A percentile compares a stretch with the other conserved stretches of the same genome.
Evolutionary conservation across 1,140 invertebrate species (phyloP).

Genomic region (Bombus soroeensis): DNA sequence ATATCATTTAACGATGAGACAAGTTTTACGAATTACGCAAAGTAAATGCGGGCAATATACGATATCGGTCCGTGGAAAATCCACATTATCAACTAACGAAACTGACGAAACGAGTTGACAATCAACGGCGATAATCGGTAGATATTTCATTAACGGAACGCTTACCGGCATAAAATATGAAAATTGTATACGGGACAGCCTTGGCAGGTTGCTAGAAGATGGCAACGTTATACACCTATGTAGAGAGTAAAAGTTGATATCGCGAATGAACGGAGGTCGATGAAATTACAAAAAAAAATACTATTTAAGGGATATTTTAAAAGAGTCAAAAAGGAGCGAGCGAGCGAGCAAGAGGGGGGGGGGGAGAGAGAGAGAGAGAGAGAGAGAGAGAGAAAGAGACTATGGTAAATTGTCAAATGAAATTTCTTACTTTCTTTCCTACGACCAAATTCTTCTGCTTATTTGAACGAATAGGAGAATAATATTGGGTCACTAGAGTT

Average conservation of each 20-base stretch:
- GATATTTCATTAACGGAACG: background rate
- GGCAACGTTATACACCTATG: no score
- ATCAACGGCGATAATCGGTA: no score
- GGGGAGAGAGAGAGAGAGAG: accelerated
- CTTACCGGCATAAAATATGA: background rate
- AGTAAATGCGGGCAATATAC: no score
- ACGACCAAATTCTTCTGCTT: conserved; percentile 8
- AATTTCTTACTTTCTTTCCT: background rate
- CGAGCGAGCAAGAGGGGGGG: no score
- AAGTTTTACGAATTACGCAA: no score
- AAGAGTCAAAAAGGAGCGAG: background rate
- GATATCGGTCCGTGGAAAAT: no score
- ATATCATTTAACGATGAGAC: no score
- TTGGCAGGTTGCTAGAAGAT: no score
- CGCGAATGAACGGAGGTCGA: no score
- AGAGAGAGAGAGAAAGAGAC: background rate
- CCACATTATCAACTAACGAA: no score
- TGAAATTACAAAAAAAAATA: background rate
- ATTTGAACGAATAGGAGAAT: conserved; percentile 46
- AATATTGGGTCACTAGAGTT: conserved; percentile 51
- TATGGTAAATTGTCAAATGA: background rate
- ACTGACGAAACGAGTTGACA: no score
- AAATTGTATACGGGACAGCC: background rate
- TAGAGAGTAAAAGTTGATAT: no score
- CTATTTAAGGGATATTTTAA: background rate